Conservation (phyloP, 1,140 invertebrate species). For the Caenorhabditis brenneri region DNA sequence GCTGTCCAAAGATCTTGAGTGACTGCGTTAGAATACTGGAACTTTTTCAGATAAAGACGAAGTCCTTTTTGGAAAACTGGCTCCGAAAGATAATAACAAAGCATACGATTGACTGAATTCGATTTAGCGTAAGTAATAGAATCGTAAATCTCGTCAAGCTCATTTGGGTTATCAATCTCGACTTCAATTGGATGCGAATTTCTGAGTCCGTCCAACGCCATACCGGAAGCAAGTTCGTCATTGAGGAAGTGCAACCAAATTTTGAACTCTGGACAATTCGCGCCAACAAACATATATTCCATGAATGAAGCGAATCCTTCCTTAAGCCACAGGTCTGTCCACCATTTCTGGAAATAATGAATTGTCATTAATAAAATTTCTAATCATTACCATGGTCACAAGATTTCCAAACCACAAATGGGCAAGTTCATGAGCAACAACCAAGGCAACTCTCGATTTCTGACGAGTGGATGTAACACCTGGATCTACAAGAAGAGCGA, state of each 20-base stretch:
- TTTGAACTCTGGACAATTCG: conserved; percentile 74
- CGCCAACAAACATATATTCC: conserved; percentile 73
- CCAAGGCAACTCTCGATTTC: conserved; percentile 79
- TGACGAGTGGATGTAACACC: conserved; percentile 74
- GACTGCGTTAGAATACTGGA: conserved; percentile 87
- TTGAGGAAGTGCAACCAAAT: conserved; percentile 71
- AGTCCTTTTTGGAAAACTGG: conserved; percentile 87
- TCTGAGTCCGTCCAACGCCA: conserved; percentile 53
- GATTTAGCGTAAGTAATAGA: conserved; percentile 74
- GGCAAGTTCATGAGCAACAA: conserved; percentile 87
- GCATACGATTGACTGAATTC: conserved; percentile 88
- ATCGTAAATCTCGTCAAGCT: conserved; percentile 68
- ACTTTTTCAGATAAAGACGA: conserved; percentile 86
- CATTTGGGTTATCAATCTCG: conserved; percentile 65
- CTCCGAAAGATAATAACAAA: conserved; percentile 92
- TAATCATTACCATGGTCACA: conserved; percentile 65
- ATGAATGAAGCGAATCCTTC: conserved; percentile 74
- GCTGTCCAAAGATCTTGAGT: conserved; percentile 93
- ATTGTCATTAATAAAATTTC: neutral
- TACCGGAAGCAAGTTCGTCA: conserved; percentile 55
- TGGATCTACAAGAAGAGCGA: conserved; percentile 79
- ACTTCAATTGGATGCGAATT: conserved; percentile 60
- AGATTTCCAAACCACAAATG: conserved; percentile 75
- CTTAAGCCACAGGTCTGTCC: conserved; percentile 75
- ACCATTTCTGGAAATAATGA: conserved; percentile 72